Base-by-base conservation (phyloP, 2,113 vertebrate species). In the Pampusana beccarii region DNA sequence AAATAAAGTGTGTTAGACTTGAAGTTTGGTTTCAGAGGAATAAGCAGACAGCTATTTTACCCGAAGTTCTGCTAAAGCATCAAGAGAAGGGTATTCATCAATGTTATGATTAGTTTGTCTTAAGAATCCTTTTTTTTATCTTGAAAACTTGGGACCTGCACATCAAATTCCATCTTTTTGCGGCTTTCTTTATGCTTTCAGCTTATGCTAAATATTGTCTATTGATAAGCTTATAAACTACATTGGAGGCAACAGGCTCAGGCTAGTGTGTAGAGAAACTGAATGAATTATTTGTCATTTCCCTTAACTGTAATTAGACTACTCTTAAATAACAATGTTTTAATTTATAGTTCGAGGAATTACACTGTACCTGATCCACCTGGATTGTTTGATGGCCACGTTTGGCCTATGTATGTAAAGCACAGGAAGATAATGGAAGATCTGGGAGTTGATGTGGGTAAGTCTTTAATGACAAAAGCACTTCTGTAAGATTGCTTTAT, bases 331-430 rank as follows among this genome's bases (percentile, higher is more conserved):
- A 75, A 86, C 29, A n/a, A 1, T 65, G 34, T 71, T 23, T 54
- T 65, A 25, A 85, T 88, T 91, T 64, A 11, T 56, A 99, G 99
- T 96, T 98, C 98, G 16, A 99, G 99, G 95, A 99, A 98, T 94
- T 99, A 99, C 94, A 28, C 93, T 2, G 98, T 99, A 89, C 99
- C 99, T 4, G 99, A 99, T 77, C 99, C 99, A 36, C 99, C 99
- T 1, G 99, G 99, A 80, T 97, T 99, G 93, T 99, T 99, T 15
- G 99, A 99, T 9, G 98, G 99, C 67, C 99, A 99, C 0, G 99
- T 99, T 75, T 99, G 99, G 99, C 99, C 99, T 91, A 99, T 99
- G 99, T 99, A 99, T 26, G 80, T 98, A 95, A 99, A 98, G 95
- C 99, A 99, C 84, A 99, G 98, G 96, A 97, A 95, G 54, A 97